Percentiles rank a stretch among this genome's conserved stretches.
Evolutionary conservation across 2,888 invertebrate species (phyloP).

Genomic region (Dicyrtomina minuta): DNA sequence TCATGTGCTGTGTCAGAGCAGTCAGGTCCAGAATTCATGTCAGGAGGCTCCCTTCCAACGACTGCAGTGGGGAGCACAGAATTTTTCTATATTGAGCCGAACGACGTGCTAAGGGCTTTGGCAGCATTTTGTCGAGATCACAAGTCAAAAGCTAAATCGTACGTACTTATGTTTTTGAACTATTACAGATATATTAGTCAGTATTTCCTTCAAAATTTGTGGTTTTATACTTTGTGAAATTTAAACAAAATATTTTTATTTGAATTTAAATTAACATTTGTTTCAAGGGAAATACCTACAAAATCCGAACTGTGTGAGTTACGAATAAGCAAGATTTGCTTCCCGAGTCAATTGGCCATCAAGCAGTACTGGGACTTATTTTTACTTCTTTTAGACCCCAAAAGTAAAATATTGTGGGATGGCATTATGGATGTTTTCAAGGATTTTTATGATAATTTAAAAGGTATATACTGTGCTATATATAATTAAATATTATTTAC

Average conservation of each 20-base stretch:
- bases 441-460: slow-evolving; percentile 66
- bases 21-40: too few relatives aligned
- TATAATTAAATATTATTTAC: too few relatives aligned
- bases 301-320: slow-evolving; percentile 39
- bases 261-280: background rate
- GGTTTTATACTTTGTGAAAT: background rate
- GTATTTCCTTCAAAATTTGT: background rate
- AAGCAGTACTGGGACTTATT: slow-evolving; percentile 69
- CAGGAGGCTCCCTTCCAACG: slow-evolving; percentile 18
- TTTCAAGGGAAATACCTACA: slow-evolving; percentile 32
- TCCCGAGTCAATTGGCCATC: slow-evolving; percentile 60
- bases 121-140: slow-evolving; percentile 46
- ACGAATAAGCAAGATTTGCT: slow-evolving; percentile 41
- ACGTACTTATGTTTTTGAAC: background rate
- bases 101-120: slow-evolving; percentile 45
- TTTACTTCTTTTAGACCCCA: slow-evolving; percentile 63
- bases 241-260: background rate
- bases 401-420: slow-evolving; percentile 72
- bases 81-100: slow-evolving; percentile 44
- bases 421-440: slow-evolving; percentile 65
- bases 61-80: slow-evolving; percentile 36
- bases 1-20: too few relatives aligned
- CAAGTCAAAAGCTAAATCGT: slow-evolving; percentile 42
- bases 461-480: too few relatives aligned
- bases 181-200: too few relatives aligned